Base-by-base conservation (phyloP, 2,888 invertebrate species). In the Apamea monoglypha region DNA sequence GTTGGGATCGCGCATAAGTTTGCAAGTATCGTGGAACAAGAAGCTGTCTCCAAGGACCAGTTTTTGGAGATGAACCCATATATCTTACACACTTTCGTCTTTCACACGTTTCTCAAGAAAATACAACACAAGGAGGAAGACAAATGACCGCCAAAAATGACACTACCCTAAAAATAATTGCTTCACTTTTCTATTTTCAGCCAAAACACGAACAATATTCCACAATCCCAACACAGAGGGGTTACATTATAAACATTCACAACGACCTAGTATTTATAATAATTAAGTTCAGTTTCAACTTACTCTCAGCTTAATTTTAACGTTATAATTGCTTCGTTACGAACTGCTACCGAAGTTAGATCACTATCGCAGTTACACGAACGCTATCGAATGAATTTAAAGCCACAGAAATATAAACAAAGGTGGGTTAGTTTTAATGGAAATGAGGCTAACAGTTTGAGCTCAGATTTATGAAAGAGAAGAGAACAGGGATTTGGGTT, bases 271-370 rank as follows among this genome's bases (percentile, higher is more conserved):
- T 66, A 59, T 75, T 68, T 77, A 75, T 74, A 61, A 64, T 78
- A 78, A 74, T 66, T 59, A 29, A 56, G 44, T 67, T 74, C 25
- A 50, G 59, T n/a, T 64, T 29, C 68, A 69, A 67, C 47, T 53
- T 61, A n/a, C 18, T 36, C 36, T 56, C 74, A 74, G 77, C 44
- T 75, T 80, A 75, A 86, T 83, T 78, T 69, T 56, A 66, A 75
- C 72, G n/a, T 64, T 56, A 67, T 83, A 75, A 86, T 80, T 83
- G 68, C 75, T 67, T 71, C 32, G 67, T 56, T 61, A 63, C 29
- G 63, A 78, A 80, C 70, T 66, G 80, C 61, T 74, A 40, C 59
- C 7, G 53, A 78, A 87, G 74, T 84, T 69, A 79, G 66, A 66
- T 56, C 69, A 84, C 76, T 67, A 76, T 78, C 18, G 29, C 63